Evolutionary conservation across 2,797 vertebrate species (phyloP), one percentile per base, ranked within the genome.

Genomic region (Passerculus sandwichensis): DNA sequence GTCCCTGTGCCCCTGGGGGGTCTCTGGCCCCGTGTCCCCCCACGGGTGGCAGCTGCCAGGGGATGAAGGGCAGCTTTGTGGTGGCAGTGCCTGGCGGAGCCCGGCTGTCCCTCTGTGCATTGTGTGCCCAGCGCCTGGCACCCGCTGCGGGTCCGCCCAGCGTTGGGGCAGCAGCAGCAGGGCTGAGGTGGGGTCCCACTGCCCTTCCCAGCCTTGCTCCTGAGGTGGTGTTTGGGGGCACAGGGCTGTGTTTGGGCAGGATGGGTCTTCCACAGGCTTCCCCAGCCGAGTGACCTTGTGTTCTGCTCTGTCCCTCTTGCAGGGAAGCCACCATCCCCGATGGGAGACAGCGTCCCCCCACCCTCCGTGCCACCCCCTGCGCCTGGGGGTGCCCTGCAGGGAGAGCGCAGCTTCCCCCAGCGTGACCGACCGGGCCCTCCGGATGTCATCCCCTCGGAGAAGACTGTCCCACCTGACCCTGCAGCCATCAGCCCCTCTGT

Each of bases 21-120:
- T 88, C 61, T 53, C n/a, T 4, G 1, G 51, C 36, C 22, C 62
- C 0, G 0, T 42, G 54, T 47, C 1, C 48, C 42, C 38, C 36
- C 10, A 5, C 0, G 3, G 23, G 36, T 0, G 9, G 93, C 95
- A 91, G 90, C 90, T 93, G 96, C 34, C 11, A 1, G 22, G 29
- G 53, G 62, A 96, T 85, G 79, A 92, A 94, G 86, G 51, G 77
- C 3, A 65, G 87, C 88, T 95, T 94, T 96, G 94, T 95, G 93
- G 91, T 5, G 27, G 26, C 6, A 11, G 88, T 84, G 92, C 92
- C 92, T 84, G 89, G 85, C 5, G 1, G 71, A 38, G 65, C 71
- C 71, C 7, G 36, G 56, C 71, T 2, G 38, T 48, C 38, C 29
- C 85, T 92, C 89, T 95, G 69, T 91, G 88, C 69, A 83, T 95